Evolutionary conservation across 1,140 invertebrate species (phyloP).

Genomic region (Gryllus bimaculatus): DNA sequence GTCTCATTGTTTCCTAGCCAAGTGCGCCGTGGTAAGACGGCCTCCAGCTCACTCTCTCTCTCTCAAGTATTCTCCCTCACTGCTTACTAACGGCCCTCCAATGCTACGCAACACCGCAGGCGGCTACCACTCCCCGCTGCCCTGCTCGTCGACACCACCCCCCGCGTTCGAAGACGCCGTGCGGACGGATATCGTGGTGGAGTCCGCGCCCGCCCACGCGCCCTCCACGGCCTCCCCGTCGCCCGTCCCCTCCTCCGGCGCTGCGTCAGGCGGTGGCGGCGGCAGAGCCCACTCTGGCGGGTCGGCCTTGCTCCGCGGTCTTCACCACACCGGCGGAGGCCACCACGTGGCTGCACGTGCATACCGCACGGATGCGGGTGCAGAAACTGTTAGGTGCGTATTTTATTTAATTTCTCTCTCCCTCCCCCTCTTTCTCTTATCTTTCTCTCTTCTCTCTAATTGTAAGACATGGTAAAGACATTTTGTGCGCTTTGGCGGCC

Average conservation of each 20-base stretch:
- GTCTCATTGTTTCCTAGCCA: neutral
- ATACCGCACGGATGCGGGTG: neutral
- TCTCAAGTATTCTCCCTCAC: neutral
- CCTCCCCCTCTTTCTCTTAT: too few relatives aligned
- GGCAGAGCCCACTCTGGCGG: neutral
- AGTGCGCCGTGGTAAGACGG: neutral
- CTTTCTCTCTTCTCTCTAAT: too few relatives aligned
- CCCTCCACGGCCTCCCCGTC: slow-evolving; percentile 39
- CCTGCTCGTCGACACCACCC: slow-evolving; percentile 77
- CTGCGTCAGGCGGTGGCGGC: slow-evolving; percentile 33
- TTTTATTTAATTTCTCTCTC: too few relatives aligned
- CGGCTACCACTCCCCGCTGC: slow-evolving; percentile 30
- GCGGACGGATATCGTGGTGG: slow-evolving; percentile 25
- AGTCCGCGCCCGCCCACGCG: slow-evolving; percentile 32
- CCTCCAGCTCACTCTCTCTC: neutral
- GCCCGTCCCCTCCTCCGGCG: slow-evolving; percentile 35
- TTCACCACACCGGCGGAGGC: neutral
- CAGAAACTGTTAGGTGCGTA: neutral
- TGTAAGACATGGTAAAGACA: too few relatives aligned
- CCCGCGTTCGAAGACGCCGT: slow-evolving; percentile 71
- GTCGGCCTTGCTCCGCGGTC: neutral
- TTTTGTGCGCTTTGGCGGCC: too few relatives aligned
- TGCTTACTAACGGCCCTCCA: slow-evolving; percentile 2
- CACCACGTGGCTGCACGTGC: neutral
- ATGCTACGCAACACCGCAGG: slow-evolving; percentile 11